phyloP scores from a whole-genome alignment of 2,797 vertebrate species.

The Propithecus deckenii region DNA sequence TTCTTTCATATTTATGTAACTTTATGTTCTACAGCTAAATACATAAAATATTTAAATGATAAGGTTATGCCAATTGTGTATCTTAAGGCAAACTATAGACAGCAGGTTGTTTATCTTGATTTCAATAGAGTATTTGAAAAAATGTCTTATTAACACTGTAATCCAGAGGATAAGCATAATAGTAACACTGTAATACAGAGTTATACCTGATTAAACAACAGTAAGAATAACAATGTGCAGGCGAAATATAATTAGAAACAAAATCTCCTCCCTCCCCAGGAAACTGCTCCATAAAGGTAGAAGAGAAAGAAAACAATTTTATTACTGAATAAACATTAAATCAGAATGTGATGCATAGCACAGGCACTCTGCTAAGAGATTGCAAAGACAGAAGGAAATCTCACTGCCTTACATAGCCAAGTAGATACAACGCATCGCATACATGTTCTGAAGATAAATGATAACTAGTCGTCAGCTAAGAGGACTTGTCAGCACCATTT shows the following conservation, averaged over 20 bases:
- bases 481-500: not conserved
- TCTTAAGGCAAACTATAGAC: not conserved
- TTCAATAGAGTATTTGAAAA: not conserved
- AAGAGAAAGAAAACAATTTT: constrained; percentile 5
- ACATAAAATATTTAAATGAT: not conserved
- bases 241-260: not conserved
- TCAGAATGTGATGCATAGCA: not conserved
- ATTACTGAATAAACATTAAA: not conserved
- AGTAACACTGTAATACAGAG: not conserved
- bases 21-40: not conserved
- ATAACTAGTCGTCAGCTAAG: not conserved
- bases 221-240: not conserved
- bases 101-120: not conserved
- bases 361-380: not conserved
- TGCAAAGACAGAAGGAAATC: too few relatives aligned
- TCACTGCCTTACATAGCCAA: not conserved
- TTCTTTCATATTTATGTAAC: not conserved
- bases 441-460: not conserved
- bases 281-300: not conserved
- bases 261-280: not conserved
- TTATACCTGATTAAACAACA: not conserved
- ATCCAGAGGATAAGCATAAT: not conserved
- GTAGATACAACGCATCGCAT: not conserved
- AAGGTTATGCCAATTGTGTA: not conserved
- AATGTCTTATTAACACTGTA: not conserved